These are phyloP conservation scores for Opisthocomus hoazin DNA, from an alignment of 2,113 vertebrate genomes.

Conservation along the genomic window DNA sequence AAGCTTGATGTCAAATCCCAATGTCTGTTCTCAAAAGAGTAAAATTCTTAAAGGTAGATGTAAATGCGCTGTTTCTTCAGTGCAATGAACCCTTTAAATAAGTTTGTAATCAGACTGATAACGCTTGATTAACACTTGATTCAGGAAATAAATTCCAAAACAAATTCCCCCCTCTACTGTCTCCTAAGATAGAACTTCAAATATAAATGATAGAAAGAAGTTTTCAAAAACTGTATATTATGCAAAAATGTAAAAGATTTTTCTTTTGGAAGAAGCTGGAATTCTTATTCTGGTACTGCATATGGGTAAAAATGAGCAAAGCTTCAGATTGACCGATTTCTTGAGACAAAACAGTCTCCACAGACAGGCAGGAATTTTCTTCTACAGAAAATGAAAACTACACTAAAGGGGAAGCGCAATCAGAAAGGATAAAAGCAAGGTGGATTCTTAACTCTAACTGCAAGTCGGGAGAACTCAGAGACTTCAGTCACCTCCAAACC, in stretches of 20 bases:
- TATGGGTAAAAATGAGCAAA: neutral
- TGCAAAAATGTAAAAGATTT: neutral
- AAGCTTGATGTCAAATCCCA: neutral
- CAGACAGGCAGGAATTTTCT: neutral
- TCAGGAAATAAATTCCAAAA: neutral
- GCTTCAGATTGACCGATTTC: neutral
- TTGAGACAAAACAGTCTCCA: neutral
- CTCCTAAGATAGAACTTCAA: neutral
- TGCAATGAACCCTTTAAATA: neutral
- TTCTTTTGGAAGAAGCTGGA: neutral
- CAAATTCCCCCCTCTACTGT: neutral
- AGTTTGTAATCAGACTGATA: neutral
- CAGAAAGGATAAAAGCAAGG: neutral
- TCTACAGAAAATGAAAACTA: neutral
- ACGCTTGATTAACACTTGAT: neutral
- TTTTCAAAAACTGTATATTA: neutral
- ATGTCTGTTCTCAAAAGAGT: neutral
- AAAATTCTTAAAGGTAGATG: neutral
- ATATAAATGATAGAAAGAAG: neutral
- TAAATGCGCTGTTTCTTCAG: neutral
- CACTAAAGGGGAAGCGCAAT: neutral
- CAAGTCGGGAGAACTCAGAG: neutral
- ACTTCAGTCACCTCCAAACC: neutral
- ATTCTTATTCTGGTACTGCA: neutral
- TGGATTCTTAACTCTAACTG: neutral